A percentile compares a stretch with the other conserved stretches of the same genome.
Conservation (phyloP, 1,140 invertebrate genomes). For the Diprion similis region DNA sequence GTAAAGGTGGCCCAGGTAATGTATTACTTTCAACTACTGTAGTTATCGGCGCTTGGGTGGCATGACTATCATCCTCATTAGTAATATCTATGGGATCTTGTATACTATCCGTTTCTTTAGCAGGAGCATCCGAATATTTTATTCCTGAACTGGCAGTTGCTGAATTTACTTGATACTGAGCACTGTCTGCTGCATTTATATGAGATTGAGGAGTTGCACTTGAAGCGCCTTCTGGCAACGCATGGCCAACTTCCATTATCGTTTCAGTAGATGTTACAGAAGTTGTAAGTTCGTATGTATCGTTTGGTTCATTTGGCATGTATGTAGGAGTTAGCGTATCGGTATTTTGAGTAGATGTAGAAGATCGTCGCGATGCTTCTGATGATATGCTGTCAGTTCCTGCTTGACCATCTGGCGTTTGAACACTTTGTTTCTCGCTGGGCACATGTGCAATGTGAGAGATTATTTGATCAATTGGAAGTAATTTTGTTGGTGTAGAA, state of each 20-base stretch:
- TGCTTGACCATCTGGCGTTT: conserved; percentile 36
- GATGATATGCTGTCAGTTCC: conserved; percentile 43
- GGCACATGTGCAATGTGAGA: conserved; percentile 50
- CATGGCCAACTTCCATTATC: conserved; percentile 27
- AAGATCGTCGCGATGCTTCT: conserved; percentile 54
- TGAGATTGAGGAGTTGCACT: neutral
- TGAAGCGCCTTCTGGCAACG: neutral
- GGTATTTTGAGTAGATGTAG: conserved; percentile 58
- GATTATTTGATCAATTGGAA: conserved; percentile 59
- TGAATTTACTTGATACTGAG: neutral
- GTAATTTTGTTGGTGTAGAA: conserved; percentile 54
- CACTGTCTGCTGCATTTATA: neutral
- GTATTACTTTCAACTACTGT: conserved; percentile 31
- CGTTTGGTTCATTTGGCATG: conserved; percentile 46
- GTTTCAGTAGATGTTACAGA: conserved; percentile 32
- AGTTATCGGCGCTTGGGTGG: conserved; percentile 13
- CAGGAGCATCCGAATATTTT: conserved; percentile 3
- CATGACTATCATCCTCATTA: conserved; percentile 23
- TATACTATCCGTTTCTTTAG: conserved; percentile 24
- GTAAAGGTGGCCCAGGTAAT: conserved; percentile 55
- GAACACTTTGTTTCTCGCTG: conserved; percentile 38
- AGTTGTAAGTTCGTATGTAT: conserved; percentile 43
- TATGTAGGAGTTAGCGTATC: conserved; percentile 56
- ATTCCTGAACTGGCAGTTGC: conserved; percentile 17
- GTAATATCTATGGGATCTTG: conserved; percentile 12